phyloP scores from a whole-genome alignment of 1,140 invertebrate species.

The Pectinophora gossypiella region DNA sequence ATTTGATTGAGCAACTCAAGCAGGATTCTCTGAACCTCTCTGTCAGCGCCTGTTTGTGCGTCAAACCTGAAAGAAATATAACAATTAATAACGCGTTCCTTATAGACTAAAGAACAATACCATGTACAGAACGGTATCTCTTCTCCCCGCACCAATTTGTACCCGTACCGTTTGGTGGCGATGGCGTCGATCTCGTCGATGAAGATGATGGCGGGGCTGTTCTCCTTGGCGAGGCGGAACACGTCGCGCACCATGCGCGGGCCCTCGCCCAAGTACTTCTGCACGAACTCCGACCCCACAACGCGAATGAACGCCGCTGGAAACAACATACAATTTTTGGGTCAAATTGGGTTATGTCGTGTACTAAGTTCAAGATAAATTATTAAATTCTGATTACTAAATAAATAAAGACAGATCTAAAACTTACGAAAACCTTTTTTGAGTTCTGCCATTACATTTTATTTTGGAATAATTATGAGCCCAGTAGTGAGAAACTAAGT shows the following conservation, averaged over 20 bases:
- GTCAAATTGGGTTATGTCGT: background rate
- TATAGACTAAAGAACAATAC: too few relatives aligned
- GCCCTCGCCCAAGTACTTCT: conserved; percentile 99
- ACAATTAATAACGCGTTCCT: too few relatives aligned
- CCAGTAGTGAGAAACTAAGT: too few relatives aligned
- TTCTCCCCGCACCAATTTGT: too few relatives aligned
- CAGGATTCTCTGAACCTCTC: conserved; percentile 98
- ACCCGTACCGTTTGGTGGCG: conserved; percentile 93
- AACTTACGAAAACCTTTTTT: too few relatives aligned
- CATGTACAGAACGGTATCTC: too few relatives aligned
- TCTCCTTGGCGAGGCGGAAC: conserved; percentile 98
- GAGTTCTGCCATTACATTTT: too few relatives aligned
- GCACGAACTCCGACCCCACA: conserved; percentile 99
- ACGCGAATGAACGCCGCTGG: conserved; percentile 97
- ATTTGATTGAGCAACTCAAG: conserved; percentile 99
- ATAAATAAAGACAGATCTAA: too few relatives aligned
- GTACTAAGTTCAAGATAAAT: too few relatives aligned
- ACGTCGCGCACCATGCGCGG: conserved; percentile 99
- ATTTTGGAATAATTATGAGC: too few relatives aligned
- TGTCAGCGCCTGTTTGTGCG: conserved; percentile 98
- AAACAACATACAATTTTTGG: background rate
- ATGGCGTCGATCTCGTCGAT: conserved; percentile 99
- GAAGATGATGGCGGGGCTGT: conserved; percentile 99
- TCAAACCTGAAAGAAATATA: conserved; percentile 82
- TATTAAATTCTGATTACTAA: too few relatives aligned